Conservation (phyloP, 2,888 invertebrate species). For the Spatulosminthurus flaviceps region DNA sequence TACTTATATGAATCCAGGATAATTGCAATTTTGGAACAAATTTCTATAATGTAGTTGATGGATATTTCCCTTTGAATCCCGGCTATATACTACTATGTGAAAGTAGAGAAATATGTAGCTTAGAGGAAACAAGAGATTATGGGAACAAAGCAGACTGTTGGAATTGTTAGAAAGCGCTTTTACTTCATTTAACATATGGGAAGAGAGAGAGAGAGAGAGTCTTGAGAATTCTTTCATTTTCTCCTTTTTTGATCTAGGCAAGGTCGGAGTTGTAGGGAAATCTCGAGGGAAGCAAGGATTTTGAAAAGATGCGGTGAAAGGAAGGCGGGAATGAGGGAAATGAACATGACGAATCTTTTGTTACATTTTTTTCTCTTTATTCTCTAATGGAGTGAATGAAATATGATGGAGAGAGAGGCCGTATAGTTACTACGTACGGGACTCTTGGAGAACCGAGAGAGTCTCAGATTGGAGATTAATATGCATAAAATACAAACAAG, state of each 20-base stretch:
- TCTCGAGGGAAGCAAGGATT: neutral
- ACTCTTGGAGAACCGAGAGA: neutral
- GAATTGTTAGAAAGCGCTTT: no score
- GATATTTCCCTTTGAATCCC: no score
- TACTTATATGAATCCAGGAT: no score
- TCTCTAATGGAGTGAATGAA: constrained; percentile 27
- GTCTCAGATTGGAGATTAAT: constrained; percentile 11
- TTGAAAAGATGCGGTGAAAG: neutral
- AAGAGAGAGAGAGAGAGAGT: no score
- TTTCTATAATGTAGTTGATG: no score
- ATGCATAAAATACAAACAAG: constrained; percentile 11
- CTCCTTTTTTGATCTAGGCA: neutral
- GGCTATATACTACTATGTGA: no score
- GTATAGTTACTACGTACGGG: neutral
- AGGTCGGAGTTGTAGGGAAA: neutral
- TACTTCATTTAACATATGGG: no score
- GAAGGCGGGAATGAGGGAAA: constrained; percentile 22
- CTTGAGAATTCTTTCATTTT: no score
- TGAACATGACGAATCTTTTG: constrained; percentile 12
- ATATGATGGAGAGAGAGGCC: constrained; percentile 16
- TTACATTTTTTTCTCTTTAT: neutral
- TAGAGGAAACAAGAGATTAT: no score
- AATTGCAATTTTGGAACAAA: no score
- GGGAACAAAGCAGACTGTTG: no score
- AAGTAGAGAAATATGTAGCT: no score